Base-by-base conservation (phyloP, 2,113 vertebrate genomes). In the Nothobranchius kuhntae region DNA sequence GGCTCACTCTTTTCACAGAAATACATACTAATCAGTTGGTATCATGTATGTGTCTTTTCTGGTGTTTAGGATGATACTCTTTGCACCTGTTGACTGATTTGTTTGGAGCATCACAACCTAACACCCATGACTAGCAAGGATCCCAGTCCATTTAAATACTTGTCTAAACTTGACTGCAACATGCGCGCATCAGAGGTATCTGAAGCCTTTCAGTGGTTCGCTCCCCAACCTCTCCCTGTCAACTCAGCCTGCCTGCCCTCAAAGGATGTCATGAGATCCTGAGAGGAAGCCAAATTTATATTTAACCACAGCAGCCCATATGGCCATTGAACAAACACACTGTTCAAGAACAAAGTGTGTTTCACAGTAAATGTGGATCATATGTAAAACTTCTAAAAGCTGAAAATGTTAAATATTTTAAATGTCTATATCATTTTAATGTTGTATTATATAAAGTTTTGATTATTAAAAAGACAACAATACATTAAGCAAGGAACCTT, bases 301-400 rank as follows among this genome's bases (percentile, higher is more conserved):
- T 45, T 74, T 78, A 80, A 83, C 75, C 73, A 21, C 82, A 53
- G 61, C 66, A 44, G 44, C 84, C 87, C 89, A 85, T 88, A 90
- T 91, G 89, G 89, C 72, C 26, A 38, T 35, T 65, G 15, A 71
- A 90, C 78, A 91, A 88, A 84, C 2, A 45, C 56, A 48, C 77
- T 69, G 87, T 90, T 90, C 83, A 90, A 80, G 17, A 45, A 7
- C 38, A 40, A 40, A 40, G 38, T 40, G 38, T 61, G 47, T 82
- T 77, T 61, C 61, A n/a, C 51, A 24, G 53, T 68, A 62, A 46
- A 54, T 71, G 65, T 42, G 54, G 7, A 3, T 53, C 10, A 52
- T 36, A 42, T 62, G 59, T 35, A 40, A 9, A 40, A 7, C 38
- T 3, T 40, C 7, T 9, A 40, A 40, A 40, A 40, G 1, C 9